Percentiles rank a stretch among this genome's conserved stretches.
Conservation (phyloP, 2,888 invertebrate species). For the Sipha maydis region DNA sequence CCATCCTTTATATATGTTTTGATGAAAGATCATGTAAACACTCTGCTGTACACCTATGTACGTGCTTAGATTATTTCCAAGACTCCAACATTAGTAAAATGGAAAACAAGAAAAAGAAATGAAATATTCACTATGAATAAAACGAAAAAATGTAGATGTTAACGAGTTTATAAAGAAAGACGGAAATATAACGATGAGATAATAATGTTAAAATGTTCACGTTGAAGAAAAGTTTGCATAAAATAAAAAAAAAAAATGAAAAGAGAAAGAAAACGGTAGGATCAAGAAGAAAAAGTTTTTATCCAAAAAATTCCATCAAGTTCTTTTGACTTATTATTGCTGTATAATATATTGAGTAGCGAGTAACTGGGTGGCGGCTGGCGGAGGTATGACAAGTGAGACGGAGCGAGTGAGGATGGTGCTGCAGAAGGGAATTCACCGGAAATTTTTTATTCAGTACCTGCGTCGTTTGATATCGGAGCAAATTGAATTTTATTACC, state of each 20-base stretch:
- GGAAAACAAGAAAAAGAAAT: constrained; percentile 29
- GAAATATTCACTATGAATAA: constrained; percentile 41
- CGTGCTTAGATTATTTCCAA: not conserved
- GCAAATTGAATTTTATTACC: constrained; percentile 62
- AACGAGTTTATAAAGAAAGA: constrained; percentile 59
- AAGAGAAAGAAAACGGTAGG: constrained; percentile 52
- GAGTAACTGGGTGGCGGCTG: constrained; percentile 18
- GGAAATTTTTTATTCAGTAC: constrained; percentile 62
- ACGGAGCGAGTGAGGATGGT: not conserved
- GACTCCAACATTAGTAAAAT: not conserved
- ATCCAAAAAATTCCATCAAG: constrained; percentile 62
- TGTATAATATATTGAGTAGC: constrained; percentile 52
- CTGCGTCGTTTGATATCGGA: constrained; percentile 61
- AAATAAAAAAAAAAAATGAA: constrained; percentile 25
- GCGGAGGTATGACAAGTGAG: constrained; percentile 23
- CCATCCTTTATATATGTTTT: no score
- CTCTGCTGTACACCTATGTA: no score
- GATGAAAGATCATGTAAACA: no score
- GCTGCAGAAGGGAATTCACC: constrained; percentile 43
- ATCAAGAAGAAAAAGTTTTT: constrained; percentile 59
- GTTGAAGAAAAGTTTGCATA: constrained; percentile 57
- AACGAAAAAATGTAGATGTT: constrained; percentile 52
- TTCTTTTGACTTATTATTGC: constrained; percentile 62
- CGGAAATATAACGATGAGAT: constrained; percentile 61
- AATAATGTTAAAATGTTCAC: constrained; percentile 59